A percentile compares a stretch with the other conserved stretches of the same genome.
These are phyloP conservation scores for Cephus spinipes DNA, from an alignment of 2,888 invertebrate genomes.

Conservation along the genomic window DNA sequence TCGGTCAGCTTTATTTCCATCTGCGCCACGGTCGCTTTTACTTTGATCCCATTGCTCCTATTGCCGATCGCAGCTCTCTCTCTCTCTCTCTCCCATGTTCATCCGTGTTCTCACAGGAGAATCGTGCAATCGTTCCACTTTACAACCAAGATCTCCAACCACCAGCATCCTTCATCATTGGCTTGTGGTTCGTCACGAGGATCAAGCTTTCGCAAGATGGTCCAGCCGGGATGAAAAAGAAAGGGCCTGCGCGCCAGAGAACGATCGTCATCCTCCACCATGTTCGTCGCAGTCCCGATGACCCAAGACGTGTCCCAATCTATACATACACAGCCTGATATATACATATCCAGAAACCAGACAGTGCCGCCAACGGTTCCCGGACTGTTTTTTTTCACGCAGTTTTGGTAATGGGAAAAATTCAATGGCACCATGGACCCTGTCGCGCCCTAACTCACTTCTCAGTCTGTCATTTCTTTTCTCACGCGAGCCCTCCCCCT, in stretches of 20 bases:
- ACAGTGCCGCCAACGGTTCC: conserved; percentile 10
- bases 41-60: neutral
- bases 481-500: conserved; percentile 8
- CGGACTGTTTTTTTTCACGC: neutral
- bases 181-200: neutral
- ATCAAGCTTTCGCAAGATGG: neutral
- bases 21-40: neutral
- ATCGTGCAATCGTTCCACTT: neutral
- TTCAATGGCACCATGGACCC: conserved; percentile 9
- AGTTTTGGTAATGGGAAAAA: neutral
- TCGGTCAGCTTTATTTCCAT: neutral
- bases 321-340: neutral
- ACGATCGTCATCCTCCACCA: neutral
- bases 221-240: neutral
- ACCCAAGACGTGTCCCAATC: conserved; percentile 11
- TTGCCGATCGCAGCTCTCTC: conserved; percentile 20
- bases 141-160: neutral
- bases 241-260: neutral
- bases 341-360: neutral
- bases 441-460: conserved; percentile 18
- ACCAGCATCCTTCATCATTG: neutral
- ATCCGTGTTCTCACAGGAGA: neutral
- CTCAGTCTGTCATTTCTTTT: conserved; percentile 11
- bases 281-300: neutral
- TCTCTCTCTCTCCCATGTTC: conserved; percentile 5